Conservation (phyloP, 2,888 invertebrate genomes). For the Drosophila flavopinicola region DNA sequence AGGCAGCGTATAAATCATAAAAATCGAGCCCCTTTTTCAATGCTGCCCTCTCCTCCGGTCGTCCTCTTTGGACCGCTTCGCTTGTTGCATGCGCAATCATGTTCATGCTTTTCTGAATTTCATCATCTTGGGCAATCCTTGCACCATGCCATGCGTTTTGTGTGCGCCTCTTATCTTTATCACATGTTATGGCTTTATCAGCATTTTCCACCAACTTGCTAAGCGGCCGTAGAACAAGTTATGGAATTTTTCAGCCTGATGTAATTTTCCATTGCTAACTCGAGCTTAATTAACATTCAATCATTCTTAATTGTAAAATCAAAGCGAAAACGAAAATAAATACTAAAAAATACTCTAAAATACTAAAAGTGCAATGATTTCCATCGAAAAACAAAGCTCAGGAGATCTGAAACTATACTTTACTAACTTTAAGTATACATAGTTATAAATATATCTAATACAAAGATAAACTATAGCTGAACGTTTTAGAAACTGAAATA, state of each 20-base stretch:
- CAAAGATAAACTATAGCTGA: too few relatives aligned
- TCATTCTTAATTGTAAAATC: too few relatives aligned
- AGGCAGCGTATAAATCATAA: constrained; percentile 55
- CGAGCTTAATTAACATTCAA: too few relatives aligned
- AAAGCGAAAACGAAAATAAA: too few relatives aligned
- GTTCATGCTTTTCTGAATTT: constrained; percentile 62
- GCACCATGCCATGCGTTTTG: constrained; percentile 27
- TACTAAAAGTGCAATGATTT: not conserved
- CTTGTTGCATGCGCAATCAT: constrained; percentile 65
- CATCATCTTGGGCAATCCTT: constrained; percentile 68
- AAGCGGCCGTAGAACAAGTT: not conserved
- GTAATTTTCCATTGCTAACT: not conserved
- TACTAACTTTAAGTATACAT: too few relatives aligned
- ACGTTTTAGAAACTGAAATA: too few relatives aligned
- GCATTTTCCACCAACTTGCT: constrained; percentile 4
- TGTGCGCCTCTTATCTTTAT: constrained; percentile 25
- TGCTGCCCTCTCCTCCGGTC: constrained; percentile 12
- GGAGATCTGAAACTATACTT: too few relatives aligned
- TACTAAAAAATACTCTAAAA: too few relatives aligned
- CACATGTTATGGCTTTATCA: constrained; percentile 21
- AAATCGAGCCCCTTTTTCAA: constrained; percentile 71
- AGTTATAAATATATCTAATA: too few relatives aligned
- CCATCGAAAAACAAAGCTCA: too few relatives aligned
- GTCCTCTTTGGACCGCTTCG: constrained; percentile 19
- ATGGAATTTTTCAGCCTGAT: not conserved